Conservation (phyloP, 2,888 invertebrate genomes). For the Diaperis boleti region DNA sequence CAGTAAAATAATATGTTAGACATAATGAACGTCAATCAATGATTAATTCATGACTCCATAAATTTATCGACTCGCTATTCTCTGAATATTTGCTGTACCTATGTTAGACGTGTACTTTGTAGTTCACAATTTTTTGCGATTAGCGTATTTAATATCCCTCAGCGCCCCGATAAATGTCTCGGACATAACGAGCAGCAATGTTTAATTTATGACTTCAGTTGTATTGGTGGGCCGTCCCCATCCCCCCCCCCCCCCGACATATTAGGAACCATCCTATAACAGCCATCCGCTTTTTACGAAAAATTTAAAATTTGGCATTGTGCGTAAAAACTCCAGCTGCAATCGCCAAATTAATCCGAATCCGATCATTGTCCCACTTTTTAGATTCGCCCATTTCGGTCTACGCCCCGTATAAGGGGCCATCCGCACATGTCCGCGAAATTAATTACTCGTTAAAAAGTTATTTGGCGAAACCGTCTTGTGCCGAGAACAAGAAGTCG, state of each 20-base stretch:
- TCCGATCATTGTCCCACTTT: conserved; percentile 10
- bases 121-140: no score
- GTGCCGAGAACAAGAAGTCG: conserved; percentile 17
- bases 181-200: not conserved
- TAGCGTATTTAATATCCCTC: no score
- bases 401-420: conserved; percentile 21
- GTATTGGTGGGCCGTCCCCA: not conserved
- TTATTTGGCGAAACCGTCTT: conserved; percentile 26
- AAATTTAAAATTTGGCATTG: conserved; percentile 1
- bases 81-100: no score
- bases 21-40: no score
- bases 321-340: conserved; percentile 2
- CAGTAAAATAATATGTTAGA: no score
- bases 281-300: not conserved
- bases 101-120: no score
- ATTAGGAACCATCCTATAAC: not conserved
- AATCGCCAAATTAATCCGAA: conserved; percentile 17
- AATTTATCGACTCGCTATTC: no score
- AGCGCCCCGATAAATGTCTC: no score
- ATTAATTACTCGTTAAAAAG: conserved; percentile 20
- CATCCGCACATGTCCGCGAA: conserved; percentile 4
- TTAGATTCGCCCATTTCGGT: conserved; percentile 20
- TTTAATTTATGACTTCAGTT: not conserved
- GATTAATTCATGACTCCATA: no score
- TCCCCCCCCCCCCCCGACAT: not conserved